These are phyloP conservation scores for Spea multiplicata DNA, from an alignment of 2,113 vertebrate species.

Conservation along the genomic window DNA sequence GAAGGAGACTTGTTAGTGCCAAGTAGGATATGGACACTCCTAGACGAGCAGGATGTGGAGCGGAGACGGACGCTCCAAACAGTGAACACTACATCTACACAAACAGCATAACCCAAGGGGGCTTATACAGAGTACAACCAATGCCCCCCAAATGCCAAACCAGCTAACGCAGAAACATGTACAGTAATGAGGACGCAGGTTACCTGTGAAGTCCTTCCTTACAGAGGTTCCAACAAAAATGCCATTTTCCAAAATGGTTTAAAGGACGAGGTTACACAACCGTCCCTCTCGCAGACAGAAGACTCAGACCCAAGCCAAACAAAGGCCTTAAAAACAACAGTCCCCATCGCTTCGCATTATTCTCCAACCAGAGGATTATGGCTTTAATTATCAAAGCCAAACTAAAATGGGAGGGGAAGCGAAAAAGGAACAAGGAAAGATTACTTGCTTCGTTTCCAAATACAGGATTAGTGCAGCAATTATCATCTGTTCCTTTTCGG, in stretches of 20 bases:
- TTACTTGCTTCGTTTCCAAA: constrained; percentile 4
- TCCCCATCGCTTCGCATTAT: not conserved
- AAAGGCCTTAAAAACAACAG: not conserved
- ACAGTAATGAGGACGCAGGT: no score
- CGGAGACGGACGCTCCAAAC: not conserved
- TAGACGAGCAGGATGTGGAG: not conserved
- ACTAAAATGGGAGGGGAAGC: not conserved
- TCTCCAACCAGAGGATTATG: not conserved
- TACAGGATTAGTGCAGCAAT: constrained; percentile 12
- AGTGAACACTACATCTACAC: not conserved
- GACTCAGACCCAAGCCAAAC: not conserved
- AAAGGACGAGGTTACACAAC: not conserved
- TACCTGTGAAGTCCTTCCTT: no score
- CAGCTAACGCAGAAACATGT: no score
- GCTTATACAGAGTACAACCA: not conserved
- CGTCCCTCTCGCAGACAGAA: not conserved
- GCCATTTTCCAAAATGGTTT: not conserved
- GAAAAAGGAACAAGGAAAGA: constrained; percentile 10
- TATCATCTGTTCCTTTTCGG: not conserved
- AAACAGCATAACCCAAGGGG: not conserved
- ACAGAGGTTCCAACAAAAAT: no score
- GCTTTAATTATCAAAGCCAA: constrained; percentile 11
- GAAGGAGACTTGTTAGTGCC: not conserved
- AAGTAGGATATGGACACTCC: not conserved
- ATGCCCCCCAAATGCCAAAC: no score